Evolutionary conservation across 2,888 invertebrate species (phyloP), one percentile per base, ranked within the genome.

Genomic region (Mantis religiosa): DNA sequence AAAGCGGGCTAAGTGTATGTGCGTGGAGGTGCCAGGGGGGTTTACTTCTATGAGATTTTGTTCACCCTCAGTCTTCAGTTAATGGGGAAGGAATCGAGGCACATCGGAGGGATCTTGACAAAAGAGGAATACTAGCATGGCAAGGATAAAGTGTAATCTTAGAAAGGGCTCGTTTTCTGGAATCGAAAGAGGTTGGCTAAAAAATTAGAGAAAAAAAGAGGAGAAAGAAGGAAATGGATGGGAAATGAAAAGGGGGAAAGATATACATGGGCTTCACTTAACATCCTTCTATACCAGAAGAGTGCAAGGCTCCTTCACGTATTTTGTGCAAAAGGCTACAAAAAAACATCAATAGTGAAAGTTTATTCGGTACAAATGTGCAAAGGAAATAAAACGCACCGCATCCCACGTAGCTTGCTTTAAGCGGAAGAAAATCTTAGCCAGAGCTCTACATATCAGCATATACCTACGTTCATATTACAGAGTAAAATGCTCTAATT

Each of bases 1-100:
- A 25, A 71, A 71, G 54, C 54, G 54, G 15, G 15, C 1, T 71
- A 20, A 20, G 54, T 25, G 54, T 54, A 4, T 54, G 54, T 15
- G 54, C 15, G 54, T 20, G 54, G 28, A 30, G 81, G 81, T 81
- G 30, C 20, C 28, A n/a, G 28, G 30, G 30, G 41, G 27, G 71
- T 41, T 85, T 85, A 82, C 41, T 41, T 85, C 88, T 81, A 82
- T 85, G n/a, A 89, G 88, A 86, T 85, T 89, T 86, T 89, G 86
- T 83, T 87, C 87, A 71, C 28, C 84, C 87, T 87, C 89, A 83
- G 87, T 89, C 87, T 83, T 84, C 34, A 89, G 84, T 89, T 89
- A 87, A 89, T 89, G 89, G 85, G 84, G 82, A 84, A 84, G 34
- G 84, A 87, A 89, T 71, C 54, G 54, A 54, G 20, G 54, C 54